phyloP scores from a whole-genome alignment of 2,797 vertebrate genomes.

The Protonibea diacanthus region DNA sequence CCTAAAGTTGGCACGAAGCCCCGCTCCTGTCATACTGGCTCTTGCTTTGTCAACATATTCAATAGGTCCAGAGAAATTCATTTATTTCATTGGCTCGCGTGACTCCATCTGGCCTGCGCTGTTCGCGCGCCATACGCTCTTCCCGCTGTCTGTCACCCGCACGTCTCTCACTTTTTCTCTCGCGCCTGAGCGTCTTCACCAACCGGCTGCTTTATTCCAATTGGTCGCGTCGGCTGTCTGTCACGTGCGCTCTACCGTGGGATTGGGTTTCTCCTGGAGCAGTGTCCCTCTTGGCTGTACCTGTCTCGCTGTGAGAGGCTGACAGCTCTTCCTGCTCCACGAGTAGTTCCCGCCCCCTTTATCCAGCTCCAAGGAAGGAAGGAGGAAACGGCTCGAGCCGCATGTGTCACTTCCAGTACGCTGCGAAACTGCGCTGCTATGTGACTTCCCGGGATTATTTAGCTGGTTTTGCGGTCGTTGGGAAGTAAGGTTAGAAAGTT shows the following conservation, averaged over 20 bases:
- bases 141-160: slow-evolving; percentile 37
- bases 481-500: slow-evolving; percentile 49
- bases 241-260: not conserved
- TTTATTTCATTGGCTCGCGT: slow-evolving; percentile 72
- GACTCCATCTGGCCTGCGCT: slow-evolving; percentile 23
- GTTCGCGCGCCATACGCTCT: slow-evolving; percentile 52
- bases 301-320: slow-evolving; percentile 91
- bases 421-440: slow-evolving; percentile 58
- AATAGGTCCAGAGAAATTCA: slow-evolving; percentile 46
- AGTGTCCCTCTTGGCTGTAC: slow-evolving; percentile 77
- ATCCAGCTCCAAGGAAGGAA: slow-evolving; percentile 71
- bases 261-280: slow-evolving; percentile 63
- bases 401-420: slow-evolving; percentile 70
- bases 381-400: slow-evolving; percentile 61
- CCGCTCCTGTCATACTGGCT: slow-evolving; percentile 7
- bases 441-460: slow-evolving; percentile 51
- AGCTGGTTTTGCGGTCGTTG: slow-evolving; percentile 22
- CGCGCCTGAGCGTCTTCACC: not conserved
- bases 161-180: slow-evolving; percentile 1
- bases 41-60: not conserved
- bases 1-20: not conserved
- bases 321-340: slow-evolving; percentile 69
- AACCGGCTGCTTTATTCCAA: slow-evolving; percentile 10
- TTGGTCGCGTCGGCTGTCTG: slow-evolving; percentile 28
- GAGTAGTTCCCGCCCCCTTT: slow-evolving; percentile 62